Percentiles rank a stretch among this genome's conserved stretches.
These are phyloP conservation scores for Parazoanthus swiftii DNA, from an alignment of 92 coral and sea anemone genomes.

Conservation along the genomic window DNA sequence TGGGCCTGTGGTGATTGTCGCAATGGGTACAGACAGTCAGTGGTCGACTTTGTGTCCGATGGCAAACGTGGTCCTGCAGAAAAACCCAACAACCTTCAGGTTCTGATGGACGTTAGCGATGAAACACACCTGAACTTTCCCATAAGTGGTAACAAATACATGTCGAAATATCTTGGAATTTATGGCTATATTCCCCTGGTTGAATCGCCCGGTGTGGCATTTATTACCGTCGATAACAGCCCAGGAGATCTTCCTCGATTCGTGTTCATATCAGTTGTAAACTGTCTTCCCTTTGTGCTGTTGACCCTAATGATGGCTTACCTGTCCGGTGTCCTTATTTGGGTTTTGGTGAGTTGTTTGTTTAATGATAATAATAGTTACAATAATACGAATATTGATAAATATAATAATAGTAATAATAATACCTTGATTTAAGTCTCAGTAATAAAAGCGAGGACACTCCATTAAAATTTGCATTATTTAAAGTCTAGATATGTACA, in stretches of 20 bases:
- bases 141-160: conserved; percentile 65
- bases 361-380: no score
- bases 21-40: conserved; percentile 68
- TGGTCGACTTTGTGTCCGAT: conserved; percentile 37
- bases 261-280: conserved; percentile 43
- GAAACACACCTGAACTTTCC: conserved; percentile 77
- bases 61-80: conserved; percentile 44
- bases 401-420: no score
- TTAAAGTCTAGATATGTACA: no score
- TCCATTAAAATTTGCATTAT: no score
- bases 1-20: conserved; percentile 69
- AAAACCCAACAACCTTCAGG: conserved; percentile 48
- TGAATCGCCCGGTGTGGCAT: conserved; percentile 82
- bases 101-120: conserved; percentile 56
- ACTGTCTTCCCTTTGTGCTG: conserved; percentile 59
- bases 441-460: no score
- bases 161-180: conserved; percentile 59
- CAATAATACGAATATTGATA: no score
- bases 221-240: conserved; percentile 59
- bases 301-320: conserved; percentile 56
- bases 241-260: conserved; percentile 44
- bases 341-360: conserved; percentile 67
- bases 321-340: conserved; percentile 70
- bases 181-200: conserved; percentile 64
- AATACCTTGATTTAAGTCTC: no score